Percentiles rank a stretch among this genome's conserved stretches.
These are phyloP conservation scores for Lasioglossum pauxillum DNA, from an alignment of 2,888 invertebrate genomes.

Conservation along the genomic window DNA sequence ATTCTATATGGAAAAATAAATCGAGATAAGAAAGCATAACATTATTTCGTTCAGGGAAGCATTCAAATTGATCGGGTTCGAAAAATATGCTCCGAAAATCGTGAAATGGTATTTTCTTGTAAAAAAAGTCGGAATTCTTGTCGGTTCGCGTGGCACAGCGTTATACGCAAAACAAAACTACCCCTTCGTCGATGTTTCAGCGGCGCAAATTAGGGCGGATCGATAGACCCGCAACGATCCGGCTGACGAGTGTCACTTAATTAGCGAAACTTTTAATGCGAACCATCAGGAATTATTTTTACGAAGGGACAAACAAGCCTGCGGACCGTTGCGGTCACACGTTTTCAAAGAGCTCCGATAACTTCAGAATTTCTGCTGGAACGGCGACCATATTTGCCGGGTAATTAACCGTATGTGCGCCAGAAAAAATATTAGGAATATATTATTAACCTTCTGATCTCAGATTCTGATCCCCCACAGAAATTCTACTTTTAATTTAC, in stretches of 20 bases:
- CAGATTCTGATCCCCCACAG: not conserved
- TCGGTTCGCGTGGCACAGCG: not conserved
- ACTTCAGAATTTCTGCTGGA: not conserved
- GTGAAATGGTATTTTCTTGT: not conserved
- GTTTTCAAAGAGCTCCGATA: not conserved
- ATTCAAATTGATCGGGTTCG: not conserved
- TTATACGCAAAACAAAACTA: constrained; percentile 27
- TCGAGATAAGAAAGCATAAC: not conserved
- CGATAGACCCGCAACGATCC: constrained; percentile 35
- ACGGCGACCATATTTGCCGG: not conserved
- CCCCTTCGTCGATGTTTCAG: constrained; percentile 15
- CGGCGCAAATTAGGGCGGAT: constrained; percentile 22
- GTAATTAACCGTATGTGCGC: not conserved
- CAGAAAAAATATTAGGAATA: not conserved
- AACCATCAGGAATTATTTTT: constrained; percentile 27
- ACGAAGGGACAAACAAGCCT: not conserved
- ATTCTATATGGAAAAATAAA: not conserved
- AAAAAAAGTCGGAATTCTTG: not conserved
- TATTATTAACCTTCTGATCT: not conserved
- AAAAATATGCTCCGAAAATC: not conserved
- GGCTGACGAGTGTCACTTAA: constrained; percentile 38
- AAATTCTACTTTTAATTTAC: not conserved
- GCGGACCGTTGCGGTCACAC: not conserved
- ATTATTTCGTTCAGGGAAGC: not conserved
- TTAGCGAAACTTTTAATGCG: constrained; percentile 36